phyloP scores from a whole-genome alignment of 2,888 invertebrate genomes.

The Chymomyza procnemis region DNA sequence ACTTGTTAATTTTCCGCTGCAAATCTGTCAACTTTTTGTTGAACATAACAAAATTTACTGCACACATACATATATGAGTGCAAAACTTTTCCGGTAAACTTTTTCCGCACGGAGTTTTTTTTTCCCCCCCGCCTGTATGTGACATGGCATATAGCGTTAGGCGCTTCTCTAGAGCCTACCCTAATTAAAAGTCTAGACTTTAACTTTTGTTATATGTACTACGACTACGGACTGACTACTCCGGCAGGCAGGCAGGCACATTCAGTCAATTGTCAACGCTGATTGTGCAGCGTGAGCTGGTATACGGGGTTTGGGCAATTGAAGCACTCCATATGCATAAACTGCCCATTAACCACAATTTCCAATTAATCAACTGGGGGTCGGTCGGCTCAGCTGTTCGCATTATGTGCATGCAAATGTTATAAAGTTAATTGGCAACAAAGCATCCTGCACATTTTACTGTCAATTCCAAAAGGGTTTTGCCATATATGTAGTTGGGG shows the following conservation, averaged over 20 bases:
- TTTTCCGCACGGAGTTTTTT: slow-evolving; percentile 22
- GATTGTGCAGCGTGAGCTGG: slow-evolving; percentile 31
- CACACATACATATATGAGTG: slow-evolving; percentile 34
- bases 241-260: slow-evolving; percentile 14
- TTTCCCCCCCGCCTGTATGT: slow-evolving; percentile 20
- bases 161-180: slow-evolving; percentile 27
- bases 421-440: slow-evolving; percentile 71
- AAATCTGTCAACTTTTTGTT: slow-evolving; percentile 65
- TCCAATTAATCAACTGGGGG: slow-evolving; percentile 65
- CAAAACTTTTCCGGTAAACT: slow-evolving; percentile 44
- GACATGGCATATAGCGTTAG: slow-evolving; percentile 37
- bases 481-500: background rate
- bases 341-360: slow-evolving; percentile 62
- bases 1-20: slow-evolving; percentile 73
- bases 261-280: slow-evolving; percentile 37
- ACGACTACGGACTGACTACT: no score
- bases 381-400: slow-evolving; percentile 14
- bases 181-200: slow-evolving; percentile 69
- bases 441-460: slow-evolving; percentile 37
- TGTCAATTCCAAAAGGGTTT: slow-evolving; percentile 16
- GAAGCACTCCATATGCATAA: background rate
- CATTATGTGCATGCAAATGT: slow-evolving; percentile 58
- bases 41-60: slow-evolving; percentile 1
- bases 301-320: background rate
- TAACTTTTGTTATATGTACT: slow-evolving; percentile 35